Evolutionary conservation across 1,140 invertebrate genomes (phyloP), one percentile per base, ranked within the genome.

Genomic region (Drosophila nigromelanica): DNA sequence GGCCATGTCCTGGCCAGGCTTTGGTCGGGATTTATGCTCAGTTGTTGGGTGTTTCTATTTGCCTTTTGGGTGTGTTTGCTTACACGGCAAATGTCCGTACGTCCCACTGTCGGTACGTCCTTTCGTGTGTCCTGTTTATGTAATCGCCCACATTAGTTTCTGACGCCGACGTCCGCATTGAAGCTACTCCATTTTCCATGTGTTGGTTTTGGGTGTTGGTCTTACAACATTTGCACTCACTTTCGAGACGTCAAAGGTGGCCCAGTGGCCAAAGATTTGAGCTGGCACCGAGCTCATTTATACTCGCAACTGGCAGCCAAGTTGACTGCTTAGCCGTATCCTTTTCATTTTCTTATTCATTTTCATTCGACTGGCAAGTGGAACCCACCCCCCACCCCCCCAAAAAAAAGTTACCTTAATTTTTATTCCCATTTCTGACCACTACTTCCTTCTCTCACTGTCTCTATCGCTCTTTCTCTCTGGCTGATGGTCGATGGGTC

Each of bases 41-140:
- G 75, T 69, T 70, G 77, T 77, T 78, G 80, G 79, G 75, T 72
- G 80, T 67, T 83, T 66, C 80, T 83, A 80, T 79, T 83, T 85
- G 76, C 73, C 73, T 66, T 72, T 67, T 87, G 82, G 83, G 82
- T 87, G 83, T 82, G 82, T 76, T 71, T 74, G 72, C 67, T 74
- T 73, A 70, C 71, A 73, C 58, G 71, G 67, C 59, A 63, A 70
- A 70, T 63, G 67, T 66, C 60, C 15, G 50, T 21, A 45, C 55
- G 3, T 52, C 64, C 52, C 37, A 39, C 71, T 52, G 48, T 56
- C 42, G 55, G 77, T 47, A 76, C 71, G 82, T 82, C 82, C 81
- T 78, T 86, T 87, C 83, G 73, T 86, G 82, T 87, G 82, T 82
- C 82, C 75, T 89, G 82, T 87, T 86, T 87, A 87, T 87, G 83